A percentile compares a stretch with the other conserved stretches of the same genome.
These are phyloP conservation scores for Brachyptera putata DNA, from an alignment of 2,888 invertebrate genomes.

Conservation along the genomic window DNA sequence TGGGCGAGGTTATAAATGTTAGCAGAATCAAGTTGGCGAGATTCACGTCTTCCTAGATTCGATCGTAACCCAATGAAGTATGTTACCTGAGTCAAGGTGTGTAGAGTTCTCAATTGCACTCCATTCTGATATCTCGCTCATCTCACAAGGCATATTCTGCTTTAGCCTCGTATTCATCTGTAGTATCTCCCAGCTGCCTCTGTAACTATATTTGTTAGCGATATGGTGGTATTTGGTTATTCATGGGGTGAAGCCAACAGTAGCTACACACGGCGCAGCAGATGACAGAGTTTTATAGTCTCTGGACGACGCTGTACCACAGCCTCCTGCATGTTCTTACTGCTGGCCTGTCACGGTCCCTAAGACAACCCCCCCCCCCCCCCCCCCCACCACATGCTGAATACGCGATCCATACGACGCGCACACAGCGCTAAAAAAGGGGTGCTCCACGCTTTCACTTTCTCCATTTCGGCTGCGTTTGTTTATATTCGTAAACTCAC, in stretches of 20 bases:
- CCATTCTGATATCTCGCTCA: no score
- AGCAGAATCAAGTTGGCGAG: no score
- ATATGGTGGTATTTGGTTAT: conserved; percentile 17
- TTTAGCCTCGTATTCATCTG: no score
- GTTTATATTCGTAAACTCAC: conserved; percentile 15
- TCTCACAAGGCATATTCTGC: no score
- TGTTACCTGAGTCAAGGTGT: no score
- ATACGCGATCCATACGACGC: conserved; percentile 1
- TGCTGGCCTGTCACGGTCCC: neutral
- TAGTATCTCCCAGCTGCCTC: no score
- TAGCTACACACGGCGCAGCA: neutral
- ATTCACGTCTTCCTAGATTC: no score
- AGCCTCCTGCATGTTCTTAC: no score
- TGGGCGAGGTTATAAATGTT: no score
- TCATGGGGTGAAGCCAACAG: conserved; percentile 6
- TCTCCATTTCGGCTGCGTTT: conserved; percentile 18
- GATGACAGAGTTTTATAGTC: conserved; percentile 14
- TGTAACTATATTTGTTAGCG: no score
- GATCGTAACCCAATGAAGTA: no score
- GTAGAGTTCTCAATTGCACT: no score
- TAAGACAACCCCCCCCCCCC: neutral
- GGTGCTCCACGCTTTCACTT: conserved; percentile 14
- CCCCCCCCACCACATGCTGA: conserved; percentile 18
- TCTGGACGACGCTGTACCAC: conserved; percentile 10
- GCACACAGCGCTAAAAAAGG: conserved; percentile 3